Base-by-base conservation (phyloP, 2,888 invertebrate species). In the Tortricodes alternella region DNA sequence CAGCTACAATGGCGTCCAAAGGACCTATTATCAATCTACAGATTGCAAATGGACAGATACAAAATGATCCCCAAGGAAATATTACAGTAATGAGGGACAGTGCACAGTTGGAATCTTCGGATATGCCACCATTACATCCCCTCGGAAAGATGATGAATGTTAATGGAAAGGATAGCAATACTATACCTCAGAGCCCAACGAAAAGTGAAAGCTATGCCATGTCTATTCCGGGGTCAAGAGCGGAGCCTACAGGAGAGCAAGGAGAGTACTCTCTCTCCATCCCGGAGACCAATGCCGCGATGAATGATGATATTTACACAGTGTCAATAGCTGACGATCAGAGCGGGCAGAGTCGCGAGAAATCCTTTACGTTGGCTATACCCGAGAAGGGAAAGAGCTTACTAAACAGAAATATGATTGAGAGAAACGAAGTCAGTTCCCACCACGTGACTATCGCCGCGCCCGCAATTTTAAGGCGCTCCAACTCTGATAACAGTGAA, bases 21-120 rank as follows among this genome's bases (percentile, higher is more conserved):
- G 91, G 92, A 6, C 93, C 92, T 43, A 92, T 93, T 65, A 93
- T 94, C 58, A 94, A 94, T 76, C 85, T 94, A 58, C 94, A 94
- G 85, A 93, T 94, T 70, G 92, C 92, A 16, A 94, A 93, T 77
- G 93, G 93, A 2, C 92, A 93, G 73, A 85, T 93, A 58, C 93
- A 92, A 66, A 90, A 92, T 66, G 93, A 93, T 66, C 91, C 88
- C 19, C 92, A 92, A 71, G 93, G 93, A 11, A 92, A 92, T 41
- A 92, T 94, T 39, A 93, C 93, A 52, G 93, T 94, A 50, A 91
- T 92, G 89, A 83, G 92, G 65, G 92, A 92, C 61, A 72, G 83
- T 35, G 72, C 65, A 23, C 44, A 73, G 2, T 68, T 82, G 57
- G 86, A 86, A 21, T 51, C 78, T 0, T 71, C 82, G 13, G 90